Evolutionary conservation across 2,888 invertebrate species (phyloP).

Genomic region (Hyles lineata): DNA sequence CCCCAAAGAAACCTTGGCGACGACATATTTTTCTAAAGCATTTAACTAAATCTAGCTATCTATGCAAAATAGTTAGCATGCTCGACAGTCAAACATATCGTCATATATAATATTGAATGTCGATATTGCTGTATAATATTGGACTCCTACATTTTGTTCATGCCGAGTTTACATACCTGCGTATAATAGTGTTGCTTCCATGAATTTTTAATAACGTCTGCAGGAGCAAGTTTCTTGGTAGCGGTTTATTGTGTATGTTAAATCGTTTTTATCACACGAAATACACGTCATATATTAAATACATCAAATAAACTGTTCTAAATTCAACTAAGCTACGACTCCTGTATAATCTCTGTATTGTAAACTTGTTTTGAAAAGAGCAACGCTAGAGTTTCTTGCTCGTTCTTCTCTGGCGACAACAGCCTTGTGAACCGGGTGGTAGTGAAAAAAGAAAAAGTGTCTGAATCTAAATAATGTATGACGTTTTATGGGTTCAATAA

Average conservation of each 20-base stretch:
- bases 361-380: too few relatives aligned
- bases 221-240: neutral
- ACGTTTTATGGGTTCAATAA: too few relatives aligned
- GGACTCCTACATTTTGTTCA: neutral
- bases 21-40: constrained; percentile 83
- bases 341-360: too few relatives aligned
- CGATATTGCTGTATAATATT: constrained; percentile 2
- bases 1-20: constrained; percentile 82
- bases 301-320: too few relatives aligned
- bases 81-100: neutral
- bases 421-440: too few relatives aligned
- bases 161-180: neutral
- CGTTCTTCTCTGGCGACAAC: too few relatives aligned
- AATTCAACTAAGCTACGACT: too few relatives aligned
- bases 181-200: neutral
- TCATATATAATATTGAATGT: neutral
- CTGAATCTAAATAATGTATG: too few relatives aligned
- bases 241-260: neutral
- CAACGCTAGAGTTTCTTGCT: too few relatives aligned
- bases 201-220: constrained; percentile 3
- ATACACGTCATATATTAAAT: neutral
- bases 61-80: neutral
- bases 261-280: neutral
- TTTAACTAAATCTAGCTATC: constrained; percentile 68
- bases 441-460: too few relatives aligned